phyloP scores from a whole-genome alignment of 1,140 invertebrate genomes.

The Acromyrmex heyeri region DNA sequence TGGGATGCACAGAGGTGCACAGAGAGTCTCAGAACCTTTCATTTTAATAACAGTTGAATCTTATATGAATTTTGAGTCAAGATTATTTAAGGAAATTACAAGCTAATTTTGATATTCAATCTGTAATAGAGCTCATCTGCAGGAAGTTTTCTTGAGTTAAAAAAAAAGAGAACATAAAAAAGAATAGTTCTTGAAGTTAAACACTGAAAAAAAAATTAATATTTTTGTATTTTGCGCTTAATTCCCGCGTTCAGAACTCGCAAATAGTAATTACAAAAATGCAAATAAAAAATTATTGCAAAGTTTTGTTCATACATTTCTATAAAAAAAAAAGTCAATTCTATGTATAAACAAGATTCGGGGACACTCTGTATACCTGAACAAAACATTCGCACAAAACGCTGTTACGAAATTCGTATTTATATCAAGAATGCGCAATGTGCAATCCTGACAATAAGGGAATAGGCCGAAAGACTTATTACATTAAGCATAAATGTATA shows the following conservation, averaged over 20 bases:
- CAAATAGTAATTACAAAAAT: background rate
- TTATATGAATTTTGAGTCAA: background rate
- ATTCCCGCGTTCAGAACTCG: background rate
- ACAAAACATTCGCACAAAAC: slow-evolving; percentile 57
- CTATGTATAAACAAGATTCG: background rate
- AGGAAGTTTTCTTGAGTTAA: background rate
- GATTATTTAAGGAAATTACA: background rate
- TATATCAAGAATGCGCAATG: slow-evolving; percentile 24
- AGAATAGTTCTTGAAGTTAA: background rate
- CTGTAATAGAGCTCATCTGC: background rate
- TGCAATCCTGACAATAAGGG: slow-evolving; percentile 17
- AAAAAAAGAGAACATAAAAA: background rate
- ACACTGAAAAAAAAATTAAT: background rate
- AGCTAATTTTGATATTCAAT: slow-evolving; percentile 8
- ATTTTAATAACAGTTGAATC: background rate
- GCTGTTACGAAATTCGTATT: slow-evolving; percentile 64
- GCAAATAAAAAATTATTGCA: background rate
- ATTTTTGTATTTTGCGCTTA: background rate
- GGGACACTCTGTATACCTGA: slow-evolving; percentile 11
- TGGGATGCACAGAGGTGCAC: background rate
- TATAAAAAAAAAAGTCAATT: background rate
- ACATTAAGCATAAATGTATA: background rate
- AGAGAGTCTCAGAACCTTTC: background rate
- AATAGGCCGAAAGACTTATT: slow-evolving; percentile 25
- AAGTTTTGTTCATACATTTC: background rate